Evolutionary conservation across 2,888 invertebrate species (phyloP).

Genomic region (Chrysolina americana): DNA sequence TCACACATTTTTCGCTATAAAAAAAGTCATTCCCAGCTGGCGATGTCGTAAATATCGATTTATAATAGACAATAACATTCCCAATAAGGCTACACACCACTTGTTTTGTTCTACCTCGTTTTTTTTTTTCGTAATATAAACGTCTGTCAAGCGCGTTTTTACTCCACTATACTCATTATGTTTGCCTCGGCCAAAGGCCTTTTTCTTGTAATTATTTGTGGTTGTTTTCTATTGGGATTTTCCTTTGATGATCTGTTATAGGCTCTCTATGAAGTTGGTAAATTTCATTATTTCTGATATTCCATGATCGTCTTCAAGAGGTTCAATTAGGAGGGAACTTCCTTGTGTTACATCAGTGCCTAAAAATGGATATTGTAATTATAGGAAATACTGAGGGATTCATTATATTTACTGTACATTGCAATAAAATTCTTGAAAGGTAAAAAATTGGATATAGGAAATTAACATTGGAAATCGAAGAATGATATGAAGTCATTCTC

Average conservation of each 20-base stretch:
- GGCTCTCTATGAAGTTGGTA: background rate
- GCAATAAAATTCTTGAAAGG: background rate
- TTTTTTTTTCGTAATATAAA: no score
- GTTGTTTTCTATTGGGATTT: background rate
- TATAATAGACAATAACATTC: no score
- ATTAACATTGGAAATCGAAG: background rate
- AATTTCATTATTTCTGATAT: slow-evolving; percentile 9
- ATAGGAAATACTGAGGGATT: background rate
- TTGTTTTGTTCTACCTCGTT: no score
- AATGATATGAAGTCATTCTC: background rate
- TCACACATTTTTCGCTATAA: no score
- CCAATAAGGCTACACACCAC: no score
- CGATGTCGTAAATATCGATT: no score
- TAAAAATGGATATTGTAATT: background rate
- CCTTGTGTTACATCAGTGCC: slow-evolving; percentile 11
- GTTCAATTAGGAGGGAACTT: background rate
- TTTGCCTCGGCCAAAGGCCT: slow-evolving; percentile 8
- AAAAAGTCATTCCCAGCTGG: no score
- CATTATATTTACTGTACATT: background rate
- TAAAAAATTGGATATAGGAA: background rate
- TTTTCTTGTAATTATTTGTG: slow-evolving; percentile 7
- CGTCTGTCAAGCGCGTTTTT: no score
- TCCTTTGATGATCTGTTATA: slow-evolving; percentile 11
- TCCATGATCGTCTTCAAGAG: slow-evolving; percentile 11
- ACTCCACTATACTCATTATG: slow-evolving; percentile 23